These are phyloP conservation scores for Cephus nigrinus DNA, from an alignment of 2,888 invertebrate genomes.

Conservation along the genomic window DNA sequence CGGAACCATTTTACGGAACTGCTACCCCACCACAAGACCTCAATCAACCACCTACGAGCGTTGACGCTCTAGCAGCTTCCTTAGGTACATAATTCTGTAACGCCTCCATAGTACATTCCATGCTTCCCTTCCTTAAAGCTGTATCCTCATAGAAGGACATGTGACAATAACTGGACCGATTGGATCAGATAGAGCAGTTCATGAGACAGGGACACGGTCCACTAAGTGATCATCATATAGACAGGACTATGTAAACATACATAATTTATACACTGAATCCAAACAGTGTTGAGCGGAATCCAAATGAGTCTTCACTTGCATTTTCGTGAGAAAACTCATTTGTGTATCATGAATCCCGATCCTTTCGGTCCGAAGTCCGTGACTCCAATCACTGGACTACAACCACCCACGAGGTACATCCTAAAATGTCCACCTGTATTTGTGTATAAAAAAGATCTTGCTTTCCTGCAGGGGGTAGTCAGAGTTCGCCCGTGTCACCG, in stretches of 20 bases:
- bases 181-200: background rate
- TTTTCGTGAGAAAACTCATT: background rate
- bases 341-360: background rate
- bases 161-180: background rate
- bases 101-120: background rate
- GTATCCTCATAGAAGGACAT: background rate
- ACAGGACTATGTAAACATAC: too few species aligned
- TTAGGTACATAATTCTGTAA: constrained; percentile 42
- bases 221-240: too few species aligned
- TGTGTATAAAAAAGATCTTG: background rate
- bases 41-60: constrained; percentile 54
- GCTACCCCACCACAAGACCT: constrained; percentile 63
- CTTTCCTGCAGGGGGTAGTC: constrained; percentile 58
- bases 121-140: background rate
- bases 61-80: constrained; percentile 57
- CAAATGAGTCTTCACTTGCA: background rate
- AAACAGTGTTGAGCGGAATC: background rate
- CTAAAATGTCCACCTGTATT: background rate
- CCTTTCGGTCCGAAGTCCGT: background rate
- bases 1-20: constrained; percentile 59
- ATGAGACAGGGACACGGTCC: too few species aligned
- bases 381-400: background rate
- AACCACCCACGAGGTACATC: background rate
- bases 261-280: background rate
- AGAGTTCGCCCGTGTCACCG: constrained; percentile 68